A percentile compares a stretch with the other conserved stretches of the same genome.
These are phyloP conservation scores for Heteractis magnifica DNA, from an alignment of 92 coral and sea anemone genomes.

Conservation along the genomic window DNA sequence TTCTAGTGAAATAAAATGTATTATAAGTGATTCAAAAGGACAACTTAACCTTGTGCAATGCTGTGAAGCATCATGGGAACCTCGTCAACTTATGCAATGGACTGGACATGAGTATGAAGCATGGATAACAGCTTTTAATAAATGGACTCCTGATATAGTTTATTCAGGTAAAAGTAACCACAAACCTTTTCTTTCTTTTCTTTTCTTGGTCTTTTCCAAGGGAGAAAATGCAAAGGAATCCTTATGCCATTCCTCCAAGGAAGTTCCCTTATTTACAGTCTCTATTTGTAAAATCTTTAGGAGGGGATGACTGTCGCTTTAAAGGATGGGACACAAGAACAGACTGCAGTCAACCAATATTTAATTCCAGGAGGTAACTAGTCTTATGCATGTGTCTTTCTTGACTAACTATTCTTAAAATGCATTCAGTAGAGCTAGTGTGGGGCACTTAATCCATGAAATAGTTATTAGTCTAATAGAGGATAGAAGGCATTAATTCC, in stretches of 20 bases:
- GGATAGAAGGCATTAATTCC: too few species aligned
- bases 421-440: not conserved
- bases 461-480: too few species aligned
- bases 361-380: conserved; percentile 65
- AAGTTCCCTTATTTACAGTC: too few species aligned
- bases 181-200: not conserved
- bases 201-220: not conserved
- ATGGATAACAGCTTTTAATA: conserved; percentile 93
- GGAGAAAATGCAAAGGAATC: too few species aligned
- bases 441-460: too few species aligned
- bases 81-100: conserved; percentile 65
- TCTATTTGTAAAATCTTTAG: conserved; percentile 25
- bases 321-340: conserved; percentile 94
- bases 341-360: conserved; percentile 74
- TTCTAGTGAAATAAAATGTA: conserved; percentile 46
- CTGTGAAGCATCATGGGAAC: conserved; percentile 57
- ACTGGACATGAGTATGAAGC: conserved; percentile 91
- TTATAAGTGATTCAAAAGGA: conserved; percentile 91
- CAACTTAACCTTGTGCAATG: conserved; percentile 60
- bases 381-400: not conserved
- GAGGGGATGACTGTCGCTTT: conserved; percentile 92
- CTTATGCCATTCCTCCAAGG: too few species aligned
- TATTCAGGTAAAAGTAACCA: conserved; percentile 66
- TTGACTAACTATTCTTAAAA: not conserved
- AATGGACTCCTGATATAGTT: conserved; percentile 68